Percentiles rank a stretch among this genome's conserved stretches.
Conservation (phyloP, 2,888 invertebrate genomes). For the Coleophora flavipennella region DNA sequence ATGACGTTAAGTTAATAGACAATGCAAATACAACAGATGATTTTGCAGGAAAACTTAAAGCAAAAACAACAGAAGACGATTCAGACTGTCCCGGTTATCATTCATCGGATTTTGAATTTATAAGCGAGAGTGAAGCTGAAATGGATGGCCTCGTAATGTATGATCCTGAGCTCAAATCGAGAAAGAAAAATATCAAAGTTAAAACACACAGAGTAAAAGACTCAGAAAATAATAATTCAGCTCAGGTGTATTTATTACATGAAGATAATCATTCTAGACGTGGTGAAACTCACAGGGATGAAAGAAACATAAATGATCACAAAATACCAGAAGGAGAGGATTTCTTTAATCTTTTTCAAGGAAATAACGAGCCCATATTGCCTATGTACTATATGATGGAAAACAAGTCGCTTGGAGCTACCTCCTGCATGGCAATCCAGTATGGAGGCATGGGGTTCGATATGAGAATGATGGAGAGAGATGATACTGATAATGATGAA, state of each 20-base stretch:
- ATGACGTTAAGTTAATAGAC: too few relatives aligned
- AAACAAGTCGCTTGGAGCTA: slow-evolving; percentile 31
- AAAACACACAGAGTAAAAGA: neutral
- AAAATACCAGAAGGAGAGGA: slow-evolving; percentile 31
- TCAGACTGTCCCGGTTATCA: slow-evolving; percentile 29
- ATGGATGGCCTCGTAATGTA: slow-evolving; percentile 22
- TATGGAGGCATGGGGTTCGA: slow-evolving; percentile 34
- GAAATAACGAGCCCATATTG: slow-evolving; percentile 13
- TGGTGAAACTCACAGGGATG: too few relatives aligned
- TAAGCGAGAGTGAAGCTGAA: slow-evolving; percentile 43
- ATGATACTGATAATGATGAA: slow-evolving; percentile 8
- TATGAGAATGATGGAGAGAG: slow-evolving; percentile 15
- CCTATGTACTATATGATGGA: slow-evolving; percentile 23
- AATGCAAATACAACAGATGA: neutral
- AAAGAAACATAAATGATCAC: slow-evolving; percentile 21
- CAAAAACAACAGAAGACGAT: slow-evolving; percentile 6
- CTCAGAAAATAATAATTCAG: slow-evolving; percentile 2
- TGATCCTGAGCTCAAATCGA: neutral
- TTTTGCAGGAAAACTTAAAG: neutral
- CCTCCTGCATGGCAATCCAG: slow-evolving; percentile 23
- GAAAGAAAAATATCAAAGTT: neutral
- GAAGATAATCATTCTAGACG: neutral
- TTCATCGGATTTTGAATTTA: slow-evolving; percentile 58
- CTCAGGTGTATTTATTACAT: neutral
- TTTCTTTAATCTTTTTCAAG: slow-evolving; percentile 35